Percentiles rank a stretch among this genome's conserved stretches.
Evolutionary conservation across 2,888 invertebrate genomes (phyloP).

Genomic region (Camponotus fellah): DNA sequence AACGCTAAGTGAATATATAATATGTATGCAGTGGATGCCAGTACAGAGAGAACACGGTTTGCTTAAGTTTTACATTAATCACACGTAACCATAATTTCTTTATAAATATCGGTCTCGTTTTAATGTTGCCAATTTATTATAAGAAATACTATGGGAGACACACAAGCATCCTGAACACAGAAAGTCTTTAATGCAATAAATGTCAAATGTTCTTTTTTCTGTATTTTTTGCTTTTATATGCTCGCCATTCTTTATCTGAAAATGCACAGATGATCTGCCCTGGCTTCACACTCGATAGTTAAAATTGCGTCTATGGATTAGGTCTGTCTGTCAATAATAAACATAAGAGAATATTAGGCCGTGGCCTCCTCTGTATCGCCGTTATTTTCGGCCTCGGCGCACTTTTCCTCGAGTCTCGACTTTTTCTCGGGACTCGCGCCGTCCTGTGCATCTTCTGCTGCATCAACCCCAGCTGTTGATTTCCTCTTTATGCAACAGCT

Average conservation of each 20-base stretch:
- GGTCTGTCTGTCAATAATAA: conserved; percentile 75
- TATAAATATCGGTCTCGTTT: conserved; percentile 51
- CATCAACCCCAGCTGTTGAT: conserved; percentile 87
- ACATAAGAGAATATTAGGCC: conserved; percentile 75
- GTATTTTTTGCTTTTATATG: conserved; percentile 57
- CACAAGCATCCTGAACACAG: conserved; percentile 70
- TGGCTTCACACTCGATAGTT: conserved; percentile 76
- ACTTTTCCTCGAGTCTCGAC: conserved; percentile 89
- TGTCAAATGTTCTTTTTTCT: conserved; percentile 53
- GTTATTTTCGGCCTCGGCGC: conserved; percentile 88
- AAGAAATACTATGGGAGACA: conserved; percentile 67
- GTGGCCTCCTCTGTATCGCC: conserved; percentile 85
- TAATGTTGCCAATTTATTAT: conserved; percentile 61
- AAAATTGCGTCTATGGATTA: conserved; percentile 81
- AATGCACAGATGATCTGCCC: conserved; percentile 77
- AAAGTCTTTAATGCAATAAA: conserved; percentile 65
- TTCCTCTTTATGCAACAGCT: conserved; percentile 90
- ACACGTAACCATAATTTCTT: conserved; percentile 33
- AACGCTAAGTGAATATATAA: conserved; percentile 68
- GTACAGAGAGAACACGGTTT: conserved; percentile 63
- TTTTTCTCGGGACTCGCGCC: conserved; percentile 91
- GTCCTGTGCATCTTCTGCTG: conserved; percentile 85
- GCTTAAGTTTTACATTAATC: conserved; percentile 38
- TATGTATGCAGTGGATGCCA: conserved; percentile 63
- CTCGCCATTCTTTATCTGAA: conserved; percentile 63